phyloP scores from a whole-genome alignment of 2,888 invertebrate species.

The Xylocampa areola region DNA sequence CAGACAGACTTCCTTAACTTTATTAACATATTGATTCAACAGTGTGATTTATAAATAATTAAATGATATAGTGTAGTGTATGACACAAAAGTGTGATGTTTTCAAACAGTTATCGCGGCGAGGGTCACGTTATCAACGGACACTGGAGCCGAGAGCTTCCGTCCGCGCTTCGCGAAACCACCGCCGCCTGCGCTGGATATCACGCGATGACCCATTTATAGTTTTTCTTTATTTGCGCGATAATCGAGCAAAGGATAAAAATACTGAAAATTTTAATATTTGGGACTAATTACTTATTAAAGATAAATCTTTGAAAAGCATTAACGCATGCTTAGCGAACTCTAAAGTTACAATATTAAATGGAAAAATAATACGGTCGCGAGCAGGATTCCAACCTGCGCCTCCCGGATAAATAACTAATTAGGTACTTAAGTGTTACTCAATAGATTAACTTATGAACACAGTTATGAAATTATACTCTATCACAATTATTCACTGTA shows the following conservation, averaged over 20 bases:
- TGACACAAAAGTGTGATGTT: slow-evolving; percentile 68
- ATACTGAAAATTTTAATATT: too few species aligned
- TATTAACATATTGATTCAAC: neutral
- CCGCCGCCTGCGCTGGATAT: slow-evolving; percentile 29
- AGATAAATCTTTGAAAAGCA: too few species aligned
- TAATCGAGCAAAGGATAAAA: slow-evolving; percentile 19
- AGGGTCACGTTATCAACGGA: slow-evolving; percentile 73
- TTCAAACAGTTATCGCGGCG: slow-evolving; percentile 72
- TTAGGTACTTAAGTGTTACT: too few species aligned
- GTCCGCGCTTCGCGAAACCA: slow-evolving; percentile 60
- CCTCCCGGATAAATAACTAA: too few species aligned
- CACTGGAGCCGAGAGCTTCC: slow-evolving; percentile 75
- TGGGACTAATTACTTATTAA: too few species aligned
- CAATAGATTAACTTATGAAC: too few species aligned
- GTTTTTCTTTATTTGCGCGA: slow-evolving; percentile 38
- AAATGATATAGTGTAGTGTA: slow-evolving; percentile 13
- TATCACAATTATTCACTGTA: too few species aligned
- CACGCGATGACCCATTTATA: slow-evolving; percentile 62
- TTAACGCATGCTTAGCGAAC: too few species aligned
- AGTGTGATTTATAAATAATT: neutral
- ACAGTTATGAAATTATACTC: too few species aligned
- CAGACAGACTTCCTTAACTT: neutral
- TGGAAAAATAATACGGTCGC: too few species aligned
- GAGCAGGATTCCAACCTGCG: too few species aligned
- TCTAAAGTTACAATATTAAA: too few species aligned